Conservation (phyloP, 2,113 vertebrate genomes). For the Mesitornis unicolor region DNA sequence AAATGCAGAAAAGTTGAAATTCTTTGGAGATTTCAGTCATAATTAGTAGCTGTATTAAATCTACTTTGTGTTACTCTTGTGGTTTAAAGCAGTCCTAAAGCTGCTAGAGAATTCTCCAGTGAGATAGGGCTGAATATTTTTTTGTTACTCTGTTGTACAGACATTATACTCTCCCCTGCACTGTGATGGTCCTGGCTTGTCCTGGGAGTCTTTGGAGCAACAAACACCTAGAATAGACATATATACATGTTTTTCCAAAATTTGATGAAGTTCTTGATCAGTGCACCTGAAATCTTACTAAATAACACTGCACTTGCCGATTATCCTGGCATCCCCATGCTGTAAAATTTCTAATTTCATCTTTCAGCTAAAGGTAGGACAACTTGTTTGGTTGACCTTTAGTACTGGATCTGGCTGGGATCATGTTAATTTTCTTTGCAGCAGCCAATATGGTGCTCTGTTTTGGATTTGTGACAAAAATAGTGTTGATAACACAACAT, state of each 20-base stretch:
- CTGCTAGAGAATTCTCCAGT: background rate
- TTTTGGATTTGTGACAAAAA: background rate
- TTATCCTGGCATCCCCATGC: background rate
- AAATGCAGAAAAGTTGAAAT: background rate
- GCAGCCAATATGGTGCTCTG: background rate
- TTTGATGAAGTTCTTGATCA: background rate
- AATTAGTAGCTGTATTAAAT: background rate
- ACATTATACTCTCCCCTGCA: background rate
- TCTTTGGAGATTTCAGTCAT: background rate
- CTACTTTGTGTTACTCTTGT: background rate
- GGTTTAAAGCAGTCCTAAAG: background rate
- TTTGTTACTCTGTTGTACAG: background rate
- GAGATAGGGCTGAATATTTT: background rate
- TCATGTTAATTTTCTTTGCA: background rate
- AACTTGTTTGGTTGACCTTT: background rate
- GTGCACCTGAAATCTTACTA: background rate
- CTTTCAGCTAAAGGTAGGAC: background rate
- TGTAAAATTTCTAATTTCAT: background rate
- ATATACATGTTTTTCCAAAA: background rate
- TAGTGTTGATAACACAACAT: rapidly evolving
- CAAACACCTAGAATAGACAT: background rate
- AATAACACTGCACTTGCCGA: background rate
- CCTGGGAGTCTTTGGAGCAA: background rate
- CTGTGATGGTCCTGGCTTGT: background rate
- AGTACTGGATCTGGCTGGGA: background rate